Percentiles rank a stretch among this genome's conserved stretches.
Evolutionary conservation across 2,113 vertebrate species (phyloP).

Genomic region (Paralichthys olivaceus): DNA sequence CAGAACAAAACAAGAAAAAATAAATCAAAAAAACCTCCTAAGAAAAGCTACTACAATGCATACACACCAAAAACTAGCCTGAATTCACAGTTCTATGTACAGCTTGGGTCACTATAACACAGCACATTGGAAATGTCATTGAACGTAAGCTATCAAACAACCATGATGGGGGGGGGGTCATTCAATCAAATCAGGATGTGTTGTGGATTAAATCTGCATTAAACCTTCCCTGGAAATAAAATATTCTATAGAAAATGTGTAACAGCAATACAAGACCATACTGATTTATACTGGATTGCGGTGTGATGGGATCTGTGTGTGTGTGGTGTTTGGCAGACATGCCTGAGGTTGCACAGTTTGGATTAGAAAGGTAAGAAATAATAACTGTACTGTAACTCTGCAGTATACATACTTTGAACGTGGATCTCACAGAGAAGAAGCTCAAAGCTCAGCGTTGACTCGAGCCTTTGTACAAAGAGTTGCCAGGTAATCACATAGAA

Average conservation of each 20-base stretch:
- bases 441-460: slow-evolving; percentile 50
- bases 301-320: not conserved
- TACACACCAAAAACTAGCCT: slow-evolving; percentile 64
- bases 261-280: slow-evolving; percentile 23
- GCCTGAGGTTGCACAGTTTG: not conserved
- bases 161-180: slow-evolving; percentile 34
- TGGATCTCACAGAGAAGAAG: slow-evolving; percentile 31
- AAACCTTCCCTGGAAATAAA: slow-evolving; percentile 17
- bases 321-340: not conserved
- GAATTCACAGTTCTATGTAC: slow-evolving; percentile 69
- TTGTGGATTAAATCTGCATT: not conserved
- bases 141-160: slow-evolving; percentile 49
- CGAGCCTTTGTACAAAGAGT: slow-evolving; percentile 77
- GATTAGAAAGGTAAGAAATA: not conserved
- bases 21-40: not conserved
- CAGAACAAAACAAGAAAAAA: not conserved
- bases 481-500: slow-evolving; percentile 82
- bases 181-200: slow-evolving; percentile 22
- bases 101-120: slow-evolving; percentile 65
- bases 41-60: slow-evolving; percentile 66
- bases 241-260: slow-evolving; percentile 9
- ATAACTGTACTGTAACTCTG: slow-evolving; percentile 23
- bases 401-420: too few relatives aligned
- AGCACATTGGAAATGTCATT: slow-evolving; percentile 57
- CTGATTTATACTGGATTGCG: slow-evolving; percentile 1